Evolutionary conservation across 2,113 vertebrate species (phyloP), one percentile per base, ranked within the genome.

Genomic region (Saguinus midas): DNA sequence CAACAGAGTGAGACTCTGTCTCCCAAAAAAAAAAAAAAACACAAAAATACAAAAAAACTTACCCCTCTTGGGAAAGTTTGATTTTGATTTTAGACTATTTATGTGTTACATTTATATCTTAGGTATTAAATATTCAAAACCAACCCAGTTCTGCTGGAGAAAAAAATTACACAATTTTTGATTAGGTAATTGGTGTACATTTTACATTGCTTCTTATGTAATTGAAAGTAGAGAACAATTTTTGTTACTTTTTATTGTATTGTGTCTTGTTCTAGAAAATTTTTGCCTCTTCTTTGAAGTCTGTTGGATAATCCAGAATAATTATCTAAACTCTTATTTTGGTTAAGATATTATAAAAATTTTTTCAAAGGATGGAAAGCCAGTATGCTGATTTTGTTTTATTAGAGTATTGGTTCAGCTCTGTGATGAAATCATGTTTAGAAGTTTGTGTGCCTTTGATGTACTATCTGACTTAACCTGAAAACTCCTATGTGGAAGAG

Each of bases 81-180:
- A 43, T 43, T 43, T 43, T 43, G 40, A 40, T 58, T 83, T 58
- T 94, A 91, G 75, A 16, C 45, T 55, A 45, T 82, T 87, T 94
- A 2, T 70, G 23, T 86, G 50, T 97, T 81, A 70, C 50, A 90
- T 29, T 55, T 13, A 40, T 68, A 27, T 57, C 21, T 90, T 86
- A 81, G 35, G 9, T 64, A 58, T 84, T 94, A 91, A 66, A 25
- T 94, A 90, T 76, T 96, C 48, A 94, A 81, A 79, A 89, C 32
- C 17, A 92, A 37, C 3, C 32, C 21, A 55, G 25, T 90, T 96
- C 18, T 73, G n/a, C 52, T 90, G 29, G 64, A 86, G 88, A 55
- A 82, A 61, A 93, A 86, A 86, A 64, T 68, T 17, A 73, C 17
- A 40, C 5, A 68, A 35, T 79, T 96, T 40, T 90, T 40, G 3